phyloP scores from a whole-genome alignment of 2,888 invertebrate species.

The Xylophagus ater region DNA sequence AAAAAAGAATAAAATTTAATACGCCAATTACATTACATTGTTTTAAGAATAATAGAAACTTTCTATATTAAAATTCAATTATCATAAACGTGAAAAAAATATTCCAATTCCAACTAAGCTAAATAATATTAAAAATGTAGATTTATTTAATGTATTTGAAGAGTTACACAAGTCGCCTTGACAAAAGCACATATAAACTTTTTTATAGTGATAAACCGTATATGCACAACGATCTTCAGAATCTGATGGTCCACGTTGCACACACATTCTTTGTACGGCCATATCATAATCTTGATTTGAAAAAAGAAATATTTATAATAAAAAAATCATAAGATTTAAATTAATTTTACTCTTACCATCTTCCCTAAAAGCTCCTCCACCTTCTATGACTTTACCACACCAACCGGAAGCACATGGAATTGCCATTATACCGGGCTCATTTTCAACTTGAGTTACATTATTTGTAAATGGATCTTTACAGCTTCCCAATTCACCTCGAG shows the following conservation, averaged over 20 bases:
- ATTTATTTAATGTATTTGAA: slow-evolving; percentile 6
- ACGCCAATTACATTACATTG: no score
- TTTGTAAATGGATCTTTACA: slow-evolving; percentile 78
- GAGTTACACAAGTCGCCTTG: slow-evolving; percentile 78
- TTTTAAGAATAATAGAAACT: no score
- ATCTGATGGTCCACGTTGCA: slow-evolving; percentile 78
- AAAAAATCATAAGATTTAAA: not conserved
- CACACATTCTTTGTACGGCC: slow-evolving; percentile 77
- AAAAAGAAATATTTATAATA: slow-evolving; percentile 4
- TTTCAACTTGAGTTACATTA: slow-evolving; percentile 64
- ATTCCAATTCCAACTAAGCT: no score
- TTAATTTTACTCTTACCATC: slow-evolving; percentile 49
- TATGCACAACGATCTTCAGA: slow-evolving; percentile 82
- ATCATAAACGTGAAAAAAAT: no score
- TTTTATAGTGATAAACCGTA: slow-evolving; percentile 68
- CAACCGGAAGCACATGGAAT: slow-evolving; percentile 81
- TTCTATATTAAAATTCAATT: no score
- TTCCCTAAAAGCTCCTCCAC: slow-evolving; percentile 61
- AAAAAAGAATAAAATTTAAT: no score
- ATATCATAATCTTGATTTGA: slow-evolving; percentile 62
- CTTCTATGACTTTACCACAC: slow-evolving; percentile 85
- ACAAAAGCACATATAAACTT: slow-evolving; percentile 85
- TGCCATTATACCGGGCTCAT: slow-evolving; percentile 59
- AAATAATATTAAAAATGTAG: no score
- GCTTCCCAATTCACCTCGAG: slow-evolving; percentile 75